Evolutionary conservation across 2,888 invertebrate species (phyloP), one percentile per base, ranked within the genome.

Genomic region (Xiphydria camelus): DNA sequence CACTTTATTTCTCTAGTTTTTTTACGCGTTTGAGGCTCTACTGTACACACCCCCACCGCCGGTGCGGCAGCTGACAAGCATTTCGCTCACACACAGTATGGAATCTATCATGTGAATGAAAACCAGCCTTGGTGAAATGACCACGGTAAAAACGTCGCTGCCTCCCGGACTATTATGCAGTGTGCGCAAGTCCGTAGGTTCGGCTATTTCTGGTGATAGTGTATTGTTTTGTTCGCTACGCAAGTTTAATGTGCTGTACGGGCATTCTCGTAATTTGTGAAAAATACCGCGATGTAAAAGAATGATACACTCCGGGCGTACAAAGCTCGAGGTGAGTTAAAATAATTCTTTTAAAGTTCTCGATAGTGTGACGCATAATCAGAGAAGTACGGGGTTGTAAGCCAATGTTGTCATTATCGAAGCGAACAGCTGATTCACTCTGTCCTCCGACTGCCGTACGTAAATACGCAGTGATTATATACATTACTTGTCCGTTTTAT

Each of bases 221-320:
- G n/a, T n/a, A n/a, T n/a, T n/a, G n/a, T n/a, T n/a, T n/a, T n/a
- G n/a, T n/a, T n/a, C 55, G 47, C 32, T 55, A 49, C 48, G 41
- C 41, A 38, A 52, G 51, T 68, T 55, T 62, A 62, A 59, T 20
- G 52, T 53, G 56, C 49, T 57, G 66, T 62, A 66, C 70, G 70
- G 68, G 69, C 63, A 53, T 57, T 63, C 67, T 68, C 68, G 66
- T 59, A 64, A 66, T 57, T 51, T 52, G 51, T 60, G 64, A 73
- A 74, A 74, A 74, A 75, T 75, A 74, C 75, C 73, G 73, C 74
- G 71, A 68, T 71, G 72, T 68, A 75, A 75, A 73, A 75, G 74
- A 71, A 75, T 75, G 75, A 75, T 75, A 73, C 75, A 75, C 65
- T 75, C 75, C 70, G 75, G 74, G 70, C 75, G 75, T 45, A 72